A percentile compares a stretch with the other conserved stretches of the same genome.
Evolutionary conservation across 2,797 vertebrate species (phyloP).

Genomic region (Onychomys arenicola): DNA sequence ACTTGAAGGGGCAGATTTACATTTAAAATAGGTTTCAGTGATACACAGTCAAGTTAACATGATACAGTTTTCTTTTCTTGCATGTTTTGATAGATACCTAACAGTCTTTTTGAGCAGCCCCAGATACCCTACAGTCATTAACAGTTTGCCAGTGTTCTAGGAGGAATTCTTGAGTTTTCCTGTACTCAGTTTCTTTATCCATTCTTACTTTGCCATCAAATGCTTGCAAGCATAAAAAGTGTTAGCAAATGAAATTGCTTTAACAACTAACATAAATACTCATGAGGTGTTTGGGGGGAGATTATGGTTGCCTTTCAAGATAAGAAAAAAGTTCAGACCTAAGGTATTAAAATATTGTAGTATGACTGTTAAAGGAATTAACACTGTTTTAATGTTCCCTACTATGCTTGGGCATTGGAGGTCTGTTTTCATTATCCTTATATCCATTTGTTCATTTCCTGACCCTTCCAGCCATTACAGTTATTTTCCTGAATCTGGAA

Average conservation of each 20-base stretch:
- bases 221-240: constrained; percentile 39
- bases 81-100: neutral
- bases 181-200: constrained; percentile 25
- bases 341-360: constrained; percentile 31
- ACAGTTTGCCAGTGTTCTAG: neutral
- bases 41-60: neutral
- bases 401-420: constrained; percentile 15
- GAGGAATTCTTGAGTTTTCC: constrained; percentile 18
- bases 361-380: neutral
- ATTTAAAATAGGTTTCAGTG: constrained; percentile 40
- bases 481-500: neutral
- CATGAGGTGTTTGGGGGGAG: neutral
- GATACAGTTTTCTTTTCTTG: neutral
- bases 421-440: constrained; percentile 6
- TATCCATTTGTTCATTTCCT: neutral
- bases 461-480: neutral
- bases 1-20: neutral
- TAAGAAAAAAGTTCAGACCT: constrained; percentile 39
- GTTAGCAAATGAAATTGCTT: neutral
- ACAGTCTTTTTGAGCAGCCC: constrained; percentile 30
- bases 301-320: neutral
- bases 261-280: neutral
- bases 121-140: constrained; percentile 29
- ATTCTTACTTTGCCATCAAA: constrained; percentile 41
- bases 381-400: constrained; percentile 14